Base-by-base conservation (phyloP, 2,888 invertebrate genomes). In the Microplitis deprimator region DNA sequence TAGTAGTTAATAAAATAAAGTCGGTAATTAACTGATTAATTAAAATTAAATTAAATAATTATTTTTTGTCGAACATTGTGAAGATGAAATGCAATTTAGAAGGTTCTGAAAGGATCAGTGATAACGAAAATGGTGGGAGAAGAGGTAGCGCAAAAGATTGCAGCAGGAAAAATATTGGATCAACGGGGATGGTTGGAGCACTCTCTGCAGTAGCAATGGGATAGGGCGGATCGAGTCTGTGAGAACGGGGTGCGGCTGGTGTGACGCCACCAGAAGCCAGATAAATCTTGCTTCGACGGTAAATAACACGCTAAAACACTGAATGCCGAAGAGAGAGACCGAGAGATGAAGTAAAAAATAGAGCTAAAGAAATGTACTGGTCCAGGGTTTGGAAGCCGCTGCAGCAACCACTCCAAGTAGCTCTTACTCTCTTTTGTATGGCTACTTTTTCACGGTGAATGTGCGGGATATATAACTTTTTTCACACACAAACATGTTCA, bases 241-340 rank as follows among this genome's bases (percentile, higher is more conserved):
- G 74, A 74, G 59, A 79, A 79, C 76, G 77, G 80, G 82, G 82
- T 79, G 80, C 79, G 77, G 79, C 78, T 79, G 69, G 40, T 75
- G 80, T 82, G 82, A 82, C 82, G 81, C 75, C 75, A 73, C 81
- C 82, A 82, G 82, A 80, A 79, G 79, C 79, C 78, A 80, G 78
- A 82, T 82, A 82, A 82, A 82, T 82, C 80, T 79, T 79, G 77
- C 80, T 81, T 81, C 82, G 82, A 80, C 81, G 80, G 81, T 82
- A 82, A 82, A 82, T 82, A 82, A 82, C 82, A 82, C 78, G 82
- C 76, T 82, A 82, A 81, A 82, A 80, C 79, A 81, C 78, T 81
- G 81, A 82, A 82, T 81, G 79, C 80, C 71, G 75, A 71, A 78
- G 75, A 79, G 77, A 73, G 75, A 79, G 38, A 65, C 17, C 8